Conservation (phyloP, 37 sponge, comb jelly and placozoan species). For the Corticium candelabrum region DNA sequence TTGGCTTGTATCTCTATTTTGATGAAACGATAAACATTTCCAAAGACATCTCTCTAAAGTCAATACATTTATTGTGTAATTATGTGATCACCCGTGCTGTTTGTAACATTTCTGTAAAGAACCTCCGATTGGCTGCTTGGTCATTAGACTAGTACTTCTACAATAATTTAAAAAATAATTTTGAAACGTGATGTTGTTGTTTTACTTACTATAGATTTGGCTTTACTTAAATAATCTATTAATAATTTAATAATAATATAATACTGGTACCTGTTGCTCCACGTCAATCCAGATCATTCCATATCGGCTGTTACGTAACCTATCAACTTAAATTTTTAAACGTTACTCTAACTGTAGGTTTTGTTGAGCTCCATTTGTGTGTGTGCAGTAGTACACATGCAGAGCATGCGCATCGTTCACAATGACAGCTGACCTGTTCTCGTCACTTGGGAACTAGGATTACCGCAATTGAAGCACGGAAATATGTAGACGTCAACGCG, state of each 20-base stretch:
- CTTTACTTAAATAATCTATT: too few species aligned
- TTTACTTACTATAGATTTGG: too few species aligned
- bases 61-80: neutral
- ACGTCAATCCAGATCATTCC: slow-evolving; percentile 10
- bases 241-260: too few species aligned
- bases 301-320: neutral
- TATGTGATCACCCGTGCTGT: slow-evolving; percentile 33
- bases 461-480: too few species aligned
- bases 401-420: neutral
- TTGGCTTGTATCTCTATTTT: neutral
- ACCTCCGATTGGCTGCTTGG: slow-evolving; percentile 41
- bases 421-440: neutral
- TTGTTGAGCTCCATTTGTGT: too few species aligned
- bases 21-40: neutral
- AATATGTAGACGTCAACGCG: too few species aligned
- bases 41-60: too few species aligned
- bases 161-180: neutral
- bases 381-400: too few species aligned
- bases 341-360: too few species aligned
- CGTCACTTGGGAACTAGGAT: too few species aligned
- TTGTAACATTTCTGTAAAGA: slow-evolving; percentile 54
- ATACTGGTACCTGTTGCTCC: neutral
- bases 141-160: slow-evolving; percentile 58
- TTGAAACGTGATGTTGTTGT: neutral
- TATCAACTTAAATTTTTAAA: neutral